These are phyloP conservation scores for Neoscelio sp. DNA, from an alignment of 2,888 invertebrate genomes.

Conservation along the genomic window DNA sequence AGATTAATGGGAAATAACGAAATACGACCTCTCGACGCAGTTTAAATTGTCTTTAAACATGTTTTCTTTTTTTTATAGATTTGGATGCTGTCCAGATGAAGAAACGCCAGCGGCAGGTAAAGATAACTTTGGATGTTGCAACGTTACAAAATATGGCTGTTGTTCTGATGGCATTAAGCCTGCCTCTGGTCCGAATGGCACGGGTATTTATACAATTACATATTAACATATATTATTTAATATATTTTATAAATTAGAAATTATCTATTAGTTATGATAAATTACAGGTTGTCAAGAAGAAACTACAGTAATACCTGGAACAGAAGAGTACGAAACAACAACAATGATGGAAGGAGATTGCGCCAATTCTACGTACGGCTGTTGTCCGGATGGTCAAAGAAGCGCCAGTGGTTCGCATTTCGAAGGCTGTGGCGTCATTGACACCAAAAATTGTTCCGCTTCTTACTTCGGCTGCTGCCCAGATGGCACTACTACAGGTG, in stretches of 20 bases:
- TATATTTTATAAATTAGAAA: not conserved
- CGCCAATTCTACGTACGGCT: slow-evolving; percentile 86
- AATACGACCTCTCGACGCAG: no score
- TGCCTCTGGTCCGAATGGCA: slow-evolving; percentile 86
- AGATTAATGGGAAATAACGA: no score
- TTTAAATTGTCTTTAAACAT: not conserved
- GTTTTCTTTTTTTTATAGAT: slow-evolving; percentile 70
- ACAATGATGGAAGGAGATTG: slow-evolving; percentile 83
- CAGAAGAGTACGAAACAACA: slow-evolving; percentile 74
- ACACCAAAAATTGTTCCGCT: slow-evolving; percentile 84
- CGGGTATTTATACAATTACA: slow-evolving; percentile 81
- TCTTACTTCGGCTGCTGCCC: slow-evolving; percentile 90
- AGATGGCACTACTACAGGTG: slow-evolving; percentile 87
- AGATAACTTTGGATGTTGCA: slow-evolving; percentile 82
- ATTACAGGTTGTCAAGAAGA: slow-evolving; percentile 76
- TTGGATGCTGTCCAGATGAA: slow-evolving; percentile 85
- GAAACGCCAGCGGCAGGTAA: slow-evolving; percentile 82
- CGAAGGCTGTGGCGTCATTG: slow-evolving; percentile 85
- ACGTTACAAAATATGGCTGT: slow-evolving; percentile 86
- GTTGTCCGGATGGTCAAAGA: slow-evolving; percentile 89
- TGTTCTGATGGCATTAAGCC: slow-evolving; percentile 88
- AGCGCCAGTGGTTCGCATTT: slow-evolving; percentile 86
- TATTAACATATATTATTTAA: no score
- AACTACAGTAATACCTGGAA: slow-evolving; percentile 68
- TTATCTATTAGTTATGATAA: not conserved